Conservation (phyloP, 1,140 invertebrate genomes). For the Papilio dardanus region DNA sequence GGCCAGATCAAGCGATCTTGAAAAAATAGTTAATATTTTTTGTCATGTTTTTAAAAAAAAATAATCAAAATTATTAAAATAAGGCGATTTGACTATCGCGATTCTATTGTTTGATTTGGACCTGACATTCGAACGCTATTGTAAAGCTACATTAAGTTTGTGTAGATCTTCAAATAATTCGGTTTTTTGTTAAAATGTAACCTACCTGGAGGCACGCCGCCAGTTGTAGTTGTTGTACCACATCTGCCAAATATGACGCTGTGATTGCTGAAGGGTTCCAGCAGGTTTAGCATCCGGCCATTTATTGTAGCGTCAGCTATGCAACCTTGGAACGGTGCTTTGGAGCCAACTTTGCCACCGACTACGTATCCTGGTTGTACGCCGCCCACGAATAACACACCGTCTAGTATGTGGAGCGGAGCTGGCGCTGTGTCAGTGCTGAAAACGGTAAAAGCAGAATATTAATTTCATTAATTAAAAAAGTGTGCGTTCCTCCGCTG, state of each 20-base stretch:
- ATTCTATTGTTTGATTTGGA: too few species aligned
- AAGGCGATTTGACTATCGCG: too few species aligned
- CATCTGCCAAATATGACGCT: slow-evolving; percentile 72
- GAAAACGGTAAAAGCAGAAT: slow-evolving; percentile 30
- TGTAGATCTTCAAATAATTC: neutral
- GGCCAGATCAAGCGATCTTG: slow-evolving; percentile 54
- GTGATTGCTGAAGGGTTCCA: slow-evolving; percentile 63
- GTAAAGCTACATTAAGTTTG: neutral
- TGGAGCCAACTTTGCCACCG: slow-evolving; percentile 62
- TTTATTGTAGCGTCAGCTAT: slow-evolving; percentile 94
- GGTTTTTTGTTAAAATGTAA: neutral
- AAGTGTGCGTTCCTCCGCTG: neutral
- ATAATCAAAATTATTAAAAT: too few species aligned
- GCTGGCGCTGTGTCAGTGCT: slow-evolving; percentile 83
- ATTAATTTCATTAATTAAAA: too few species aligned
- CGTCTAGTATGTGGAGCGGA: slow-evolving; percentile 84
- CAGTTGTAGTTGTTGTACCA: slow-evolving; percentile 62
- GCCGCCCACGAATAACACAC: slow-evolving; percentile 93
- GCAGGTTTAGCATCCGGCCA: slow-evolving; percentile 90
- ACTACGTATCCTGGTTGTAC: slow-evolving; percentile 85
- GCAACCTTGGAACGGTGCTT: slow-evolving; percentile 89
- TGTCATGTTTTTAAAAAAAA: too few species aligned
- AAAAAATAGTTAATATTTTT: slow-evolving; percentile 8
- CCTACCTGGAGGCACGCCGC: slow-evolving; percentile 63
- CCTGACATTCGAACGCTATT: neutral